Percentiles rank a stretch among this genome's conserved stretches.
Evolutionary conservation across 2,888 invertebrate species (phyloP).

Genomic region (Macaria liturata): DNA sequence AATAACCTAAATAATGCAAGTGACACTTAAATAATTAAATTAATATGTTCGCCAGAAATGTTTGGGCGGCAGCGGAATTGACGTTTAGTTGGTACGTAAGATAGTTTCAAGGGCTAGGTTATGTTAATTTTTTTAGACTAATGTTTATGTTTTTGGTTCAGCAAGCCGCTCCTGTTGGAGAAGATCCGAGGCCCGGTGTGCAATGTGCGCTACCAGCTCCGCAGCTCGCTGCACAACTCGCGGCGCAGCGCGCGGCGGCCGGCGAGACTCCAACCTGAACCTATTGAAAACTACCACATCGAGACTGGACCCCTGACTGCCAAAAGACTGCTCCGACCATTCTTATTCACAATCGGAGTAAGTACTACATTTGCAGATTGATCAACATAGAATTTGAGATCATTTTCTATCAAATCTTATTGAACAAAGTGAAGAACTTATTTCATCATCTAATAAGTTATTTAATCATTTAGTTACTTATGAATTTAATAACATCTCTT

Average conservation of each 20-base stretch:
- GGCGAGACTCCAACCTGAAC: constrained; percentile 52
- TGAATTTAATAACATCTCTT: no score
- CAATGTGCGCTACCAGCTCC: constrained; percentile 53
- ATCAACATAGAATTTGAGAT: no score
- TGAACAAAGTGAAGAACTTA: no score
- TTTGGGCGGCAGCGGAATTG: constrained; percentile 64
- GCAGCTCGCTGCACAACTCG: constrained; percentile 65
- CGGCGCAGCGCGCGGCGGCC: constrained; percentile 52
- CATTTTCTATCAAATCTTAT: no score
- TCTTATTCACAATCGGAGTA: constrained; percentile 86
- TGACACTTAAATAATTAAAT: constrained; percentile 38
- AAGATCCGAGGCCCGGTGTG: constrained; percentile 38
- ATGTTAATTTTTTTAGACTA: neutral
- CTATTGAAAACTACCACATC: constrained; percentile 66
- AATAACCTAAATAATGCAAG: constrained; percentile 52
- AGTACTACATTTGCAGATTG: constrained; percentile 39
- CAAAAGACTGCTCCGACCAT: constrained; percentile 82
- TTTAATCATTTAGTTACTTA: no score
- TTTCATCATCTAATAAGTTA: no score
- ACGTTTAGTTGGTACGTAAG: constrained; percentile 60
- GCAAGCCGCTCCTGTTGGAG: constrained; percentile 48
- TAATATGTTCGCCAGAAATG: constrained; percentile 74
- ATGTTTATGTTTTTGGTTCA: constrained; percentile 35
- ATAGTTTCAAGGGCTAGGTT: constrained; percentile 22
- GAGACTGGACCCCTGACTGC: constrained; percentile 69